Evolutionary conservation across 2,888 invertebrate genomes (phyloP).

Genomic region (Dioctria rufipes): DNA sequence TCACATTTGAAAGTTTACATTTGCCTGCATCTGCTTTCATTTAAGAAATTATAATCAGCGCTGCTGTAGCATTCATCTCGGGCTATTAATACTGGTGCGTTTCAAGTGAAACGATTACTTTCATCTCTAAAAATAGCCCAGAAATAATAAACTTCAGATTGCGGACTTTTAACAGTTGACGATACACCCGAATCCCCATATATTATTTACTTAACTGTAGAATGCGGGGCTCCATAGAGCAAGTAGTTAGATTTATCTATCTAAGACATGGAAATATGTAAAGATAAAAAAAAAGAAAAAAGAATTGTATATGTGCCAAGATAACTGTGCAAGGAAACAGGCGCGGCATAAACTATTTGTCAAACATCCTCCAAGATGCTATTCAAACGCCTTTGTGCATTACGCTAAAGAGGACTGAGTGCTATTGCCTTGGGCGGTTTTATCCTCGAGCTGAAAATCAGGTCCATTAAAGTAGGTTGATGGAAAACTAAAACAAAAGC

Average conservation of each 20-base stretch:
- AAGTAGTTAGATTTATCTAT: too few relatives aligned
- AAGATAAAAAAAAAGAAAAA: too few relatives aligned
- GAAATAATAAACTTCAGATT: slow-evolving; percentile 32
- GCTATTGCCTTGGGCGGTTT: slow-evolving; percentile 12
- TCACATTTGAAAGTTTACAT: background rate
- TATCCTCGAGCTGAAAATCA: slow-evolving; percentile 38
- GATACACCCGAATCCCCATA: slow-evolving; percentile 3
- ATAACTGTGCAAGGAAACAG: background rate
- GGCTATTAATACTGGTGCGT: slow-evolving; percentile 28
- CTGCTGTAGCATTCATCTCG: background rate
- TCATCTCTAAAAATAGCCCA: slow-evolving; percentile 8
- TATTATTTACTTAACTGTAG: background rate
- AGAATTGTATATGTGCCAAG: background rate
- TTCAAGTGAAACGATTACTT: slow-evolving; percentile 40
- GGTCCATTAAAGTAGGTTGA: slow-evolving; percentile 36
- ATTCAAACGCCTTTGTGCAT: slow-evolving; percentile 21
- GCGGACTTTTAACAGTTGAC: slow-evolving; percentile 35
- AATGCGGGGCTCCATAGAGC: background rate
- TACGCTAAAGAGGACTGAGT: background rate
- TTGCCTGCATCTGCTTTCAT: background rate
- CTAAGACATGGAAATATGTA: too few relatives aligned
- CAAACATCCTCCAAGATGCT: slow-evolving; percentile 19
- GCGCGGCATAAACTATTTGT: slow-evolving; percentile 13
- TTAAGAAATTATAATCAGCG: slow-evolving; percentile 16
- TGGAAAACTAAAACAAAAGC: slow-evolving; percentile 3